Conservation (phyloP, 2,113 vertebrate genomes). For the Kobus ellipsiprymnus region DNA sequence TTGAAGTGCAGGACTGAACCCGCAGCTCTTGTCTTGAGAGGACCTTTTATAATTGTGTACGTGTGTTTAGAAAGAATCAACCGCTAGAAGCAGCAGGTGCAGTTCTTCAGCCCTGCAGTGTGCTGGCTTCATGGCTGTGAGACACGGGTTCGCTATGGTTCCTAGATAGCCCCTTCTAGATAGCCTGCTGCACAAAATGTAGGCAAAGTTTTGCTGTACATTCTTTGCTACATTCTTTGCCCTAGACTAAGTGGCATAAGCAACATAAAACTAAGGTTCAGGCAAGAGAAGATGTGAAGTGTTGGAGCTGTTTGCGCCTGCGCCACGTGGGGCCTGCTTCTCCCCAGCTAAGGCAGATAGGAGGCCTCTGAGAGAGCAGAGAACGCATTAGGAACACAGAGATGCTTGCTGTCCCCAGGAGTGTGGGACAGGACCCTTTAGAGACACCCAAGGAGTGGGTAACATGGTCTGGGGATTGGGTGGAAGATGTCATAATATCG, state of each 20-base stretch:
- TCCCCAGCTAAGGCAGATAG: background rate
- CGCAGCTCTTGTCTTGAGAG: background rate
- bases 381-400: background rate
- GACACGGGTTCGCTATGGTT: background rate
- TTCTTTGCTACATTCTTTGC: background rate
- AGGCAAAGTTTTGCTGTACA: background rate
- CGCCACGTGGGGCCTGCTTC: background rate
- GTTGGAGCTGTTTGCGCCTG: background rate
- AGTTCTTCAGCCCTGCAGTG: background rate
- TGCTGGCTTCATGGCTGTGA: background rate
- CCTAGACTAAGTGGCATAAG: background rate
- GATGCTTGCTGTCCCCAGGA: background rate
- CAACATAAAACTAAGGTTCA: background rate
- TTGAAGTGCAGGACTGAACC: background rate
- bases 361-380: background rate
- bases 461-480: too few species aligned
- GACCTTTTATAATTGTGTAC: background rate
- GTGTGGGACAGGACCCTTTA: background rate
- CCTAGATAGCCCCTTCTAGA: background rate
- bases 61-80: background rate
- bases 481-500: background rate
- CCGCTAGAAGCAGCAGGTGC: background rate
- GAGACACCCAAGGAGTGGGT: background rate
- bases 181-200: background rate
- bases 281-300: accelerated